These are phyloP conservation scores for Potamilus streckersoni DNA, from an alignment of 1,140 invertebrate genomes.

Conservation along the genomic window DNA sequence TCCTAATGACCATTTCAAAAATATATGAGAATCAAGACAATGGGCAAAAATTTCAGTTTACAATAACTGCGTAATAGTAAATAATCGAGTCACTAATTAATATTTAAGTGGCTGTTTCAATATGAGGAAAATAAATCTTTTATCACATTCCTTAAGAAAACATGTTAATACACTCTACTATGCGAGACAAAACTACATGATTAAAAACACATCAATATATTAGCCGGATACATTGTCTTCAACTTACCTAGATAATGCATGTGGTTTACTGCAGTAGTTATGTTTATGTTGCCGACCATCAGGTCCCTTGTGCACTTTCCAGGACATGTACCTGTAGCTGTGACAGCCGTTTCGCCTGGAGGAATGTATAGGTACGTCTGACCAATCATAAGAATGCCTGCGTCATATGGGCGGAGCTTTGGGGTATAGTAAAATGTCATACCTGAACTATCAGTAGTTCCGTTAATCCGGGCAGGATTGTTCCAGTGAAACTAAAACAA, in stretches of 20 bases:
- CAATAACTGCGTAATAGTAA: too few species aligned
- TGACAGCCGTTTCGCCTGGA: slow-evolving; percentile 6
- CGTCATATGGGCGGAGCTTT: slow-evolving; percentile 23
- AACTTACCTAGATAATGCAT: slow-evolving; percentile 41
- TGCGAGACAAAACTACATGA: too few species aligned
- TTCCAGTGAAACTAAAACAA: slow-evolving; percentile 34
- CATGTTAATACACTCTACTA: too few species aligned
- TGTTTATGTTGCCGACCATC: slow-evolving; percentile 16
- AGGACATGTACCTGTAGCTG: slow-evolving; percentile 14
- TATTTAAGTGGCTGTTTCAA: too few species aligned
- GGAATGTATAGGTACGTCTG: slow-evolving; percentile 30
- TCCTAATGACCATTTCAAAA: too few species aligned
- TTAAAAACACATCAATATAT: too few species aligned
- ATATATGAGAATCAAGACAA: too few species aligned
- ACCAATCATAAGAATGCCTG: slow-evolving; percentile 22
- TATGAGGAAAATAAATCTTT: too few species aligned
- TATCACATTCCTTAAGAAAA: too few species aligned
- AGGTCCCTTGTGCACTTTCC: slow-evolving; percentile 18
- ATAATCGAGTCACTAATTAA: too few species aligned
- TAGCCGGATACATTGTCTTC: too few species aligned
- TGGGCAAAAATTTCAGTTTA: too few species aligned
- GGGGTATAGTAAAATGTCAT: slow-evolving; percentile 36
- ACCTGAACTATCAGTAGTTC: slow-evolving; percentile 30
- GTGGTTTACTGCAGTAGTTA: slow-evolving; percentile 28
- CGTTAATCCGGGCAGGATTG: slow-evolving; percentile 10